A percentile compares a stretch with the other conserved stretches of the same genome.
These are phyloP conservation scores for Scaptodrosophila latifasciaeformis DNA, from an alignment of 2,888 invertebrate species.

Conservation along the genomic window DNA sequence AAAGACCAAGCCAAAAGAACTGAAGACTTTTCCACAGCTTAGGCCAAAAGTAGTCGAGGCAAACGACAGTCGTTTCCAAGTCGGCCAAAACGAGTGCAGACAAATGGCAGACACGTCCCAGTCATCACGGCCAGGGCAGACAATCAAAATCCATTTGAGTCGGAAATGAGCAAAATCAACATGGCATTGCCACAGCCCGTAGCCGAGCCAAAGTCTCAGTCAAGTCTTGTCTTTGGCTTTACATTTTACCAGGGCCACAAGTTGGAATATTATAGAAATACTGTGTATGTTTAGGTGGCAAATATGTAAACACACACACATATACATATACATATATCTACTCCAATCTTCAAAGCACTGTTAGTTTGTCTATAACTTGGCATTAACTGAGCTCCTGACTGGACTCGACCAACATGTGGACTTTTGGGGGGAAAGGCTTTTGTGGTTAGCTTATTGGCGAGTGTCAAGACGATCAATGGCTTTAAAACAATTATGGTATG, in stretches of 20 bases:
- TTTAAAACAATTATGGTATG: slow-evolving; percentile 51
- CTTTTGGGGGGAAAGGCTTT: slow-evolving; percentile 16
- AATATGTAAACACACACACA: no score
- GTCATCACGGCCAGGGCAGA: slow-evolving; percentile 51
- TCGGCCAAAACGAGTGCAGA: slow-evolving; percentile 55
- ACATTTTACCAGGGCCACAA: no score
- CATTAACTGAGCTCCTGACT: slow-evolving; percentile 9
- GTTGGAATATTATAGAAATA: no score
- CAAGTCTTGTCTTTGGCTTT: no score
- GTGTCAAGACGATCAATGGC: slow-evolving; percentile 46
- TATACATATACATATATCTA: no score
- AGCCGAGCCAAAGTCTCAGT: no score
- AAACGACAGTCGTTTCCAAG: slow-evolving; percentile 27
- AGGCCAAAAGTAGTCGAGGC: slow-evolving; percentile 20
- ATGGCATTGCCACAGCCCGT: slow-evolving; percentile 30
- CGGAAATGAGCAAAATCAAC: slow-evolving; percentile 65
- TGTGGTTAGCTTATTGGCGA: slow-evolving; percentile 33
- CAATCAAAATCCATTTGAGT: slow-evolving; percentile 68
- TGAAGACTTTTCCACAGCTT: neutral
- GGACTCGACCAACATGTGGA: neutral
- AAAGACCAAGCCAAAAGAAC: slow-evolving; percentile 18
- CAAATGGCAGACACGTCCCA: slow-evolving; percentile 63
- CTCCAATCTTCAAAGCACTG: no score
- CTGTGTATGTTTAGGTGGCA: no score
- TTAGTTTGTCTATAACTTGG: slow-evolving; percentile 25